Evolutionary conservation across 2,797 vertebrate species (phyloP).

Genomic region (Xerus rutilus): DNA sequence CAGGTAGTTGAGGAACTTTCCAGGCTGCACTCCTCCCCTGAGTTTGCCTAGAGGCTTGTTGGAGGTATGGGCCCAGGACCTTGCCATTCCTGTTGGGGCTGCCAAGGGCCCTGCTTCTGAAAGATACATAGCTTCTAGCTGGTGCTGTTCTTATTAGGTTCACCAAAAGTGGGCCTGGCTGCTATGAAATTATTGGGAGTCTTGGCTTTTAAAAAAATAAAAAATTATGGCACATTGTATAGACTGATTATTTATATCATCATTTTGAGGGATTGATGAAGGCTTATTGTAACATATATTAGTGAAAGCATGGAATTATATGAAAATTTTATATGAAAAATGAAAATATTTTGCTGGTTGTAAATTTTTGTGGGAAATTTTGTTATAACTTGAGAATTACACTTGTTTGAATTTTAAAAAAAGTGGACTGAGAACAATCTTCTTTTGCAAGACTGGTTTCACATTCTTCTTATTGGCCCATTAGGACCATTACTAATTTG

Average conservation of each 20-base stretch:
- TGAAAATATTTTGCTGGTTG: slow-evolving; percentile 82
- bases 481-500: no score
- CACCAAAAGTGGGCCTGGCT: slow-evolving; percentile 70
- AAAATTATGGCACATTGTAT: slow-evolving; percentile 57
- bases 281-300: slow-evolving; percentile 79
- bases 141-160: slow-evolving; percentile 51
- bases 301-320: slow-evolving; percentile 76
- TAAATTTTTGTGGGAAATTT: slow-evolving; percentile 82
- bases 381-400: slow-evolving; percentile 82
- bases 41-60: neutral
- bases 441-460: no score
- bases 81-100: neutral
- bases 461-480: no score
- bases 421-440: no score
- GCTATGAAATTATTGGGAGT: slow-evolving; percentile 71
- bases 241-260: slow-evolving; percentile 81
- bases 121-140: neutral
- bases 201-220: no score
- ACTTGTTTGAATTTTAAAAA: slow-evolving; percentile 71
- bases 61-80: neutral
- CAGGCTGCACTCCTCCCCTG: neutral
- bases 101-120: neutral
- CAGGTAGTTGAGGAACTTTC: neutral
- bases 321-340: slow-evolving; percentile 77
- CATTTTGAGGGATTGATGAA: slow-evolving; percentile 77